These are phyloP conservation scores for Semnopithecus entellus DNA, from an alignment of 2,113 vertebrate species.

Conservation along the genomic window DNA sequence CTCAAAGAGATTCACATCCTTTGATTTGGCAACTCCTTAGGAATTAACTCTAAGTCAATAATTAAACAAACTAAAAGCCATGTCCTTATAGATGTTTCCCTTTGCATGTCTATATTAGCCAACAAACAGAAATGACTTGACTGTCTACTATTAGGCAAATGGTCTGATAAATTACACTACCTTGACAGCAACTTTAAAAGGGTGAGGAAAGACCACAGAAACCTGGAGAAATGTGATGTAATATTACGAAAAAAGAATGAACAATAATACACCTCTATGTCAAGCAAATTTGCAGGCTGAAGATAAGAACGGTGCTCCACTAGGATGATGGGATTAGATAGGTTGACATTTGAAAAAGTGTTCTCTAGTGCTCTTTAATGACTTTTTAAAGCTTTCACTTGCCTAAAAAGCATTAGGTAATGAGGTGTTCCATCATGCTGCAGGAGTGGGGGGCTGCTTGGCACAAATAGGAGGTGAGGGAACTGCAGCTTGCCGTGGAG, in stretches of 20 bases:
- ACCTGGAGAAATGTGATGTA: background rate
- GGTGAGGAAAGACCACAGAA: background rate
- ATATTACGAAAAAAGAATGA: background rate
- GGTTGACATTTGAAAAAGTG: background rate
- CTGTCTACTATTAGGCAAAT: background rate
- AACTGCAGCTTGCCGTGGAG: background rate
- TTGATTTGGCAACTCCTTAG: background rate
- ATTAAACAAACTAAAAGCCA: constrained; percentile 34
- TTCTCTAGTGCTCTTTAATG: background rate
- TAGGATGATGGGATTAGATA: background rate
- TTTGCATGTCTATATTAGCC: background rate
- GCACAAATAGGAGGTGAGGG: background rate
- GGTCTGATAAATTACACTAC: background rate
- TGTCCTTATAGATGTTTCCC: background rate
- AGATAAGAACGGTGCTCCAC: background rate
- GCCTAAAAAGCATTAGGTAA: background rate
- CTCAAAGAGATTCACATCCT: background rate
- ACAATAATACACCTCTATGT: background rate
- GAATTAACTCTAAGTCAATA: constrained; percentile 33
- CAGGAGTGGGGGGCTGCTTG: background rate
- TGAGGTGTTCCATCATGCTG: background rate
- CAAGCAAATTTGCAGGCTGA: background rate
- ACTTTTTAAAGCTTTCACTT: background rate
- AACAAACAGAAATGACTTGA: background rate
- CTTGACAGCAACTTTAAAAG: background rate